phyloP scores from a whole-genome alignment of 1,140 invertebrate genomes.

The Holcopasites calliopsidis region DNA sequence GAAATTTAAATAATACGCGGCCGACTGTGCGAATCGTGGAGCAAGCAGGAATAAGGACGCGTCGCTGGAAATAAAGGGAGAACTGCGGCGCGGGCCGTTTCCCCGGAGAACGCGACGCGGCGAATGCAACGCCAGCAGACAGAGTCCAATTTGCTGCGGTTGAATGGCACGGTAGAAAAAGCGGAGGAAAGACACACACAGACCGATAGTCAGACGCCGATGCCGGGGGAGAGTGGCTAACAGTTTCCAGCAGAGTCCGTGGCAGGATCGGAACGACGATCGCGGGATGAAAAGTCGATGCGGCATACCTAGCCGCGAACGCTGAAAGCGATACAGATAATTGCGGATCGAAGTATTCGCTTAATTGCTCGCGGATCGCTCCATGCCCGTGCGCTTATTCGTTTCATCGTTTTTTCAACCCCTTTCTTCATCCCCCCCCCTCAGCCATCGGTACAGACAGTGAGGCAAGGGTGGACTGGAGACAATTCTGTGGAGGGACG shows the following conservation, averaged over 20 bases:
- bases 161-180: slow-evolving; percentile 35
- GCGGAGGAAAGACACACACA: neutral
- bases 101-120: slow-evolving; percentile 9
- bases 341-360: slow-evolving; percentile 33
- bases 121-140: slow-evolving; percentile 39
- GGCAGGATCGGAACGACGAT: slow-evolving; percentile 19
- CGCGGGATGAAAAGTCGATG: slow-evolving; percentile 21
- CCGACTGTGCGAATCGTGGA: no score
- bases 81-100: neutral
- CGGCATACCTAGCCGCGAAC: slow-evolving; percentile 7
- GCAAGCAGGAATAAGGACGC: neutral
- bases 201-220: neutral
- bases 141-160: slow-evolving; percentile 39
- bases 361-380: slow-evolving; percentile 27
- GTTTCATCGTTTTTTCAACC: neutral
- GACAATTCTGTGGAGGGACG: no score
- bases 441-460: no score
- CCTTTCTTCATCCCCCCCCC: neutral
- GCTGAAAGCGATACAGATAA: slow-evolving; percentile 33
- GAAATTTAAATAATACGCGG: slow-evolving; percentile 32
- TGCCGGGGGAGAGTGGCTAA: neutral
- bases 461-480: no score
- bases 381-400: neutral
- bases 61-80: slow-evolving; percentile 22
- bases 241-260: neutral